Evolutionary conservation across 2,113 vertebrate genomes (phyloP), one percentile per base, ranked within the genome.

Genomic region (Eira barbara): DNA sequence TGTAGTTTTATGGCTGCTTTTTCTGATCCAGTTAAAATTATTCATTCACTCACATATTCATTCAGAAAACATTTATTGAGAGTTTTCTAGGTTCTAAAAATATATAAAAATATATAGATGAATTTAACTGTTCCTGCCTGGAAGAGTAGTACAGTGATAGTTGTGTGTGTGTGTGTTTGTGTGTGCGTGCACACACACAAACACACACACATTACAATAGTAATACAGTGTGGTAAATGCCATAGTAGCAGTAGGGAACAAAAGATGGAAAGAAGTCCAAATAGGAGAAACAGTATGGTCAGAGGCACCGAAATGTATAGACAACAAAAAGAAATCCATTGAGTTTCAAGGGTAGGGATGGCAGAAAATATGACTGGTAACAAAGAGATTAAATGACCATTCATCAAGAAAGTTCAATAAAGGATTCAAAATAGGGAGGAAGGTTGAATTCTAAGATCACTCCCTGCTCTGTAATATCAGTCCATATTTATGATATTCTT

Each of bases 1-100:
- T 78, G 52, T 78, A 80, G 89, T 89, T 89, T 39, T 84, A 82
- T 73, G 47, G 7, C 55, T 79, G 2, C 31, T 52, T n/a, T 85
- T 94, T 95, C 39, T 91, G 25, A 20, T 49, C 20, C 31, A 97
- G 42, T 92, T 86, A 95, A 89, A 84, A 49, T 45, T 42, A 95
- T 92, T 80, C 15, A 49, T 89, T 85, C 39, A 42, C 79, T 6
- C 10, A 95, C 45, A 78, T 9, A 67, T 73, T 69, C n/a, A 78
- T 15, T 92, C 4, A 65, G 65, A 85, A 96, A 74, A 93, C 39
- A 96, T 73, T 95, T 91, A 67, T 78, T 78, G 14, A 81, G 29
- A 12, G 0, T 82, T 52, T 61, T 3, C 45, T 94, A 89, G 15
- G 11, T 91, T 91, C 36, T 86, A 78, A 94, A 89, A 76, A 59